Evolutionary conservation across 2,888 invertebrate genomes (phyloP).

Genomic region (Brachynemurus nebulosus): DNA sequence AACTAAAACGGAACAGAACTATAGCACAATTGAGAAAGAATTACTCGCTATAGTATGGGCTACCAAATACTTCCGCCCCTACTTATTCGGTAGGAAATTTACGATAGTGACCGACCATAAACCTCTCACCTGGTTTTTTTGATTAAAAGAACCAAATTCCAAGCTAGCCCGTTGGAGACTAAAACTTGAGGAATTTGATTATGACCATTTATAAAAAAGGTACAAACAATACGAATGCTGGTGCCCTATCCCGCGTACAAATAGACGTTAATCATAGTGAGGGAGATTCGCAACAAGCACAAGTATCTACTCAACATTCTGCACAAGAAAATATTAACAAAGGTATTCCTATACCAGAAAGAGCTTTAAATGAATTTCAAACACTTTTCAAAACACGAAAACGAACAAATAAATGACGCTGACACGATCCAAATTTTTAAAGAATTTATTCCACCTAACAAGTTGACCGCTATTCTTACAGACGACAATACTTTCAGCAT

Average conservation of each 20-base stretch:
- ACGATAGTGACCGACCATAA: conserved; percentile 15
- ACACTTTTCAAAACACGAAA: background rate
- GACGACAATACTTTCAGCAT: background rate
- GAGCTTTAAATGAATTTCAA: background rate
- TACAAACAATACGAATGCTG: background rate
- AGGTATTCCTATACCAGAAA: background rate
- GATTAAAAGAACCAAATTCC: conserved; percentile 10
- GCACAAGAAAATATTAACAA: background rate
- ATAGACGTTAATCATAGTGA: background rate
- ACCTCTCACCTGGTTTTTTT: conserved; percentile 12
- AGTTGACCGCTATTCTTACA: background rate
- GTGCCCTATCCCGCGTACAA: background rate
- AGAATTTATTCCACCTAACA: background rate
- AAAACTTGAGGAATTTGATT: conserved; percentile 20
- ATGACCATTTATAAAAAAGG: conserved; percentile 16
- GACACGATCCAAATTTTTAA: background rate
- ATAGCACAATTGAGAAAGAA: conserved; percentile 3
- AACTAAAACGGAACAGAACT: background rate
- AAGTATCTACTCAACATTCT: background rate
- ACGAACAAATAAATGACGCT: background rate
- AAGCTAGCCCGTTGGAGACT: conserved; percentile 19
- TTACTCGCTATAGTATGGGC: background rate
- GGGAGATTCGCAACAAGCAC: no score
- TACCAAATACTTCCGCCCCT: conserved; percentile 14
- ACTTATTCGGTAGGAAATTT: conserved; percentile 17